These are phyloP conservation scores for Nycticryphes semicollaris DNA, from an alignment of 2,113 vertebrate species.

Conservation along the genomic window DNA sequence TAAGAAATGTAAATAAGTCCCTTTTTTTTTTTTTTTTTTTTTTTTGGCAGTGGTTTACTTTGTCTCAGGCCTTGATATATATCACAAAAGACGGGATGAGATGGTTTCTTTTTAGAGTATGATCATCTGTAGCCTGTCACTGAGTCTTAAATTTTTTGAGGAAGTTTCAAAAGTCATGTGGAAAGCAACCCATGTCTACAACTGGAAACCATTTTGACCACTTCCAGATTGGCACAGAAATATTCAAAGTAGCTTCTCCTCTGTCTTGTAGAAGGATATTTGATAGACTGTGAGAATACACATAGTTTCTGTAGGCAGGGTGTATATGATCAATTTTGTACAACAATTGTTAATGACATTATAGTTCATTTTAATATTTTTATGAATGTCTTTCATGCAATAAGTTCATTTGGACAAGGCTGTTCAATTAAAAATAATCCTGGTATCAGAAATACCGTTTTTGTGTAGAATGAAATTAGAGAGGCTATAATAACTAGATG, in stretches of 20 bases:
- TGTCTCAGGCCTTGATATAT: not conserved
- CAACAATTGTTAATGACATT: not conserved
- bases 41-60: not conserved
- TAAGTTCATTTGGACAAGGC: not conserved
- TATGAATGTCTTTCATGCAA: not conserved
- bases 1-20: not conserved
- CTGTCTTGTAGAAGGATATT: not conserved
- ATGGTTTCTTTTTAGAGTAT: not conserved
- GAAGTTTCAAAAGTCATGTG: not conserved
- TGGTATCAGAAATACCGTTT: not conserved
- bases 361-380: not conserved
- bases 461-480: not conserved
- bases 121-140: not conserved
- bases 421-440: not conserved
- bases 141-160: not conserved
- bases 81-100: not conserved
- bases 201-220: not conserved
- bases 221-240: not conserved
- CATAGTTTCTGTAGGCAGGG: not conserved
- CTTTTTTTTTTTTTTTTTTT: no score
- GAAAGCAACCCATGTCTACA: not conserved
- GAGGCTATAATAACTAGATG: not conserved
- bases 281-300: not conserved
- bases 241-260: not conserved
- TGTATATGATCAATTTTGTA: not conserved